These are phyloP conservation scores for Embiotoca jacksoni DNA, from an alignment of 2,113 vertebrate genomes.

Conservation along the genomic window DNA sequence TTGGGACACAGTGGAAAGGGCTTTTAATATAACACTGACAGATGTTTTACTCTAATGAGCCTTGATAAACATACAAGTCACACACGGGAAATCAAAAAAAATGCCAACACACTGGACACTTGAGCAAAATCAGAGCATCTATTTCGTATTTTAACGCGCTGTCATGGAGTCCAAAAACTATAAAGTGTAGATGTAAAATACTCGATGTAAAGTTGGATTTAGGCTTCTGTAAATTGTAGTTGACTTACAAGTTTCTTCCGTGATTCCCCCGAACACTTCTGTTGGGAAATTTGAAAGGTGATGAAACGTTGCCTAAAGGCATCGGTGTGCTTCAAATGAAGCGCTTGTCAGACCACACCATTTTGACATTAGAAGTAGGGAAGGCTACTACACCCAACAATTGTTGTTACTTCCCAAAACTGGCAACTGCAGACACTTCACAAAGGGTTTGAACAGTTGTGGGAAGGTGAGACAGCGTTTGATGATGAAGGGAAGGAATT, in stretches of 20 bases:
- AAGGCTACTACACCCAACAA: not conserved
- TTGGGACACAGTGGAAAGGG: constrained; percentile 24
- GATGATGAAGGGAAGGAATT: not conserved
- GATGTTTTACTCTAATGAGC: constrained; percentile 56
- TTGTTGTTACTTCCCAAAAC: not conserved
- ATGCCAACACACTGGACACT: not conserved
- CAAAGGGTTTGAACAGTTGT: not conserved
- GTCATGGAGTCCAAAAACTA: not conserved
- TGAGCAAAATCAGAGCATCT: not conserved
- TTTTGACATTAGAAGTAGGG: not conserved
- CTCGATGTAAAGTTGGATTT: not conserved
- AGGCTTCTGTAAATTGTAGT: not conserved
- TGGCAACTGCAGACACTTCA: not conserved
- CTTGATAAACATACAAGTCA: not conserved
- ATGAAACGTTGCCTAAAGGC: not conserved
- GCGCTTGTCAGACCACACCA: not conserved
- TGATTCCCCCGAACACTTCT: not conserved
- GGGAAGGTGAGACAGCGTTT: not conserved
- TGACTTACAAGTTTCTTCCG: not conserved
- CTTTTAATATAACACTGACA: constrained; percentile 61
- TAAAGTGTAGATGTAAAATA: not conserved
- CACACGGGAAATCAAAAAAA: constrained; percentile 6
- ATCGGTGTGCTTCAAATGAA: not conserved
- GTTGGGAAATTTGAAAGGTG: not conserved
- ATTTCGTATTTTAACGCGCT: not conserved